Conservation (phyloP, 2,888 invertebrate genomes). For the Orthonevra nobilis region DNA sequence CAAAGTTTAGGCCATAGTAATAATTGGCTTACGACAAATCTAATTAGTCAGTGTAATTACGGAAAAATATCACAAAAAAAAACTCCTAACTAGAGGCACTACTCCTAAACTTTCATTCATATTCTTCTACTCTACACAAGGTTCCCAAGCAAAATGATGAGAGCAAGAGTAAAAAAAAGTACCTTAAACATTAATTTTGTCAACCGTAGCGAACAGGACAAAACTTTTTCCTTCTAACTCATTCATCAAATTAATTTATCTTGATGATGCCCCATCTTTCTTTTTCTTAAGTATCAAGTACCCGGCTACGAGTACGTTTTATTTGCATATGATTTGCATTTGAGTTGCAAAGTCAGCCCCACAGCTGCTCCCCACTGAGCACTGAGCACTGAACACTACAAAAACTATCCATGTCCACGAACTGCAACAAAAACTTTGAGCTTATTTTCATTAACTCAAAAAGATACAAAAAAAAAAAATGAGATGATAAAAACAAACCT, state of each 20-base stretch:
- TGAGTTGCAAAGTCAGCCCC: constrained; percentile 23
- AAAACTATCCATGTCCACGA: constrained; percentile 20
- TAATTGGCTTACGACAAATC: too few relatives aligned
- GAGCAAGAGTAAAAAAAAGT: neutral
- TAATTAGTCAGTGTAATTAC: too few relatives aligned
- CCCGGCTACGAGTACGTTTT: too few relatives aligned
- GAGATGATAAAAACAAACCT: neutral
- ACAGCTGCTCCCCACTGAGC: constrained; percentile 15
- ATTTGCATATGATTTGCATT: constrained; percentile 65
- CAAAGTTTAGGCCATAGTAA: too few relatives aligned
- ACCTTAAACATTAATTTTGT: constrained; percentile 6
- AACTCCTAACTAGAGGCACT: neutral
- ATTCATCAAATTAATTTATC: constrained; percentile 54
- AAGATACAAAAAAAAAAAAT: neutral
- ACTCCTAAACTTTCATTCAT: too few relatives aligned
- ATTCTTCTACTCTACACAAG: neutral
- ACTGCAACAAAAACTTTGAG: constrained; percentile 29
- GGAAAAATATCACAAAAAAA: neutral
- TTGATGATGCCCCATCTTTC: constrained; percentile 5
- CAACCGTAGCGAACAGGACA: constrained; percentile 18
- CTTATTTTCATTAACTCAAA: constrained; percentile 52
- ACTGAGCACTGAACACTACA: too few relatives aligned
- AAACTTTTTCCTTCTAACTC: constrained; percentile 37
- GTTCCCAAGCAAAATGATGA: neutral
- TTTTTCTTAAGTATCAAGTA: neutral